Evolutionary conservation across 2,888 invertebrate genomes (phyloP), one percentile per base, ranked within the genome.

Genomic region (Boloria selene): DNA sequence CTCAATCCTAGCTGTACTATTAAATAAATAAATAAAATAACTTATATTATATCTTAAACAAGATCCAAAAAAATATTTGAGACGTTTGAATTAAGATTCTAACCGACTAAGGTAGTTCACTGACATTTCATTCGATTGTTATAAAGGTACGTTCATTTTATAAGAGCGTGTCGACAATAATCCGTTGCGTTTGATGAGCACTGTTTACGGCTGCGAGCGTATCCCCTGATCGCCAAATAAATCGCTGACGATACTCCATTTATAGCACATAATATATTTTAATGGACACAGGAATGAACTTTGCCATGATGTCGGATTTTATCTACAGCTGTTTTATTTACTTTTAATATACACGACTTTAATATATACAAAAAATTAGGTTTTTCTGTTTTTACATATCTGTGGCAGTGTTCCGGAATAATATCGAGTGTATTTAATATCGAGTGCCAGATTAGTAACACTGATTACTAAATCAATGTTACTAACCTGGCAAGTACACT

Each of bases 211-310:
- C 74, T 38, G 7, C 81, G 77, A 82, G 81, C 80, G 85, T 86
- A 87, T 85, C 86, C 83, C 78, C 82, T 80, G 79, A 84, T 82
- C 80, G 81, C 81, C 74, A 82, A 85, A 88, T 88, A 88, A 88
- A 88, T 87, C 84, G 86, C 84, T 84, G 84, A 83, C 84, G 85
- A 85, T 83, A 84, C 82, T 79, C 83, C 87, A 87, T 87, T 88
- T 87, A 87, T 88, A 81, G 79, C 80, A 85, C 83, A 85, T 86
- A 86, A 86, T 87, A 86, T 86, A 87, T 86, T 87, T 88, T 87
- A 86, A 88, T 84, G 81, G 79, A 75, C 72, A 75, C 77, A 80
- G 67, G 61, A 66, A 66, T 53, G 59, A 52, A 64, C 59, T 54
- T 68, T 56, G 69, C 55, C 47, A 54, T 64, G 60, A 67, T 64